Evolutionary conservation across 35 echinoderm and acorn worm genomes (phyloP).

Genomic region (Apostichopus japonicus): DNA sequence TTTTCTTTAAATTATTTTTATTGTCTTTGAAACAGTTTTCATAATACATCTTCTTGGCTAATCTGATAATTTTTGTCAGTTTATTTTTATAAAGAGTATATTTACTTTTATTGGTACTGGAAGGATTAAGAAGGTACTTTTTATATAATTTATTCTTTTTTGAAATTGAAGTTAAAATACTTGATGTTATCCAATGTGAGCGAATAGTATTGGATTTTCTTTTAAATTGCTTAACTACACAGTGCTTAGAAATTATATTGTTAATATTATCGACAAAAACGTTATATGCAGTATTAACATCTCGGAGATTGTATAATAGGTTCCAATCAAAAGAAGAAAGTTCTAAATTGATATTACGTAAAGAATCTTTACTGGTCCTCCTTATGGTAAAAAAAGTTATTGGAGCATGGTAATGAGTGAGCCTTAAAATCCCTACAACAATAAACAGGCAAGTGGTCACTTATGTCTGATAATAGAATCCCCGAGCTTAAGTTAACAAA

Average conservation of each 20-base stretch:
- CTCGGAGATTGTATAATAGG: background rate
- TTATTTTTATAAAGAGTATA: too few species aligned
- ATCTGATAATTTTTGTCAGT: too few species aligned
- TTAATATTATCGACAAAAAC: constrained; percentile 28
- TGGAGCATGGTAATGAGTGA: background rate
- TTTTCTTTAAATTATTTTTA: too few species aligned
- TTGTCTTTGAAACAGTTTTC: too few species aligned
- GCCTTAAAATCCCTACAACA: constrained; percentile 28
- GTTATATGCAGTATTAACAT: constrained; percentile 33
- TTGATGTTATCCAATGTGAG: too few species aligned
- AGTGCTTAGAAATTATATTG: background rate
- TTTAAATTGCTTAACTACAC: background rate
- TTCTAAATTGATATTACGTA: background rate
- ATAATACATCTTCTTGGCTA: too few species aligned
- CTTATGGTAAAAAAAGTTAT: background rate
- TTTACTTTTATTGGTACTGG: too few species aligned
- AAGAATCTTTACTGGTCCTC: constrained; percentile 2
- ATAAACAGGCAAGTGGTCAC: constrained; percentile 25
- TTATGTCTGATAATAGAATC: constrained; percentile 30
- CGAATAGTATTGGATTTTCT: too few species aligned
- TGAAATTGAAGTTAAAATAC: too few species aligned
- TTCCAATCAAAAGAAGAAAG: too few species aligned
- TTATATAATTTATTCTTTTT: too few species aligned
- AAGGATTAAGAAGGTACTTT: too few species aligned
- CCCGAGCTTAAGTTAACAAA: background rate